Percentiles rank a stretch among this genome's conserved stretches.
These are phyloP conservation scores for Chrysopilus asiliformis DNA, from an alignment of 2,888 invertebrate species.

Conservation along the genomic window DNA sequence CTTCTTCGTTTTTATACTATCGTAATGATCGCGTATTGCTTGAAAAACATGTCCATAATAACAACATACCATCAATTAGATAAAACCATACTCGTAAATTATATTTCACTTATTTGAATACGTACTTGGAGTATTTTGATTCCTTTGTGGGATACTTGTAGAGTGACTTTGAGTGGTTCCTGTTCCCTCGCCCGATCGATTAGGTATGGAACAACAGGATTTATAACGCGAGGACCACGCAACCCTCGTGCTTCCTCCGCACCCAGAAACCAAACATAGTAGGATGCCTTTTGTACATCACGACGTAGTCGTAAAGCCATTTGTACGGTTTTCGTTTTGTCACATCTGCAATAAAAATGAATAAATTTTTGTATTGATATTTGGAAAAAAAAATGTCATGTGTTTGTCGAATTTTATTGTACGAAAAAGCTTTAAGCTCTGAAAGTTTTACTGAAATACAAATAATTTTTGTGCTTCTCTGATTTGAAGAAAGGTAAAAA, in stretches of 20 bases:
- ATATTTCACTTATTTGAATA: not conserved
- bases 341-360: slow-evolving; percentile 14
- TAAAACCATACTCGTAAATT: too few species aligned
- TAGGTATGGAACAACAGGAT: slow-evolving; percentile 72
- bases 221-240: slow-evolving; percentile 70
- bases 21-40: too few species aligned
- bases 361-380: not conserved
- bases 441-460: slow-evolving; percentile 3
- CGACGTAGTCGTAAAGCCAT: slow-evolving; percentile 72
- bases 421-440: slow-evolving; percentile 6
- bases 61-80: too few species aligned
- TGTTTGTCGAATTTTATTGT: not conserved
- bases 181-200: slow-evolving; percentile 73
- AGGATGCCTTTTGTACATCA: slow-evolving; percentile 81
- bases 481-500: too few species aligned
- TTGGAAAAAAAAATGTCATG: not conserved
- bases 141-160: slow-evolving; percentile 85
- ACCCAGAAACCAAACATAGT: slow-evolving; percentile 89
- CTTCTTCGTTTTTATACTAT: too few species aligned
- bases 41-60: too few species aligned
- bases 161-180: slow-evolving; percentile 80
- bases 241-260: slow-evolving; percentile 88
- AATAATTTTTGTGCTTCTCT: too few species aligned
- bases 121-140: slow-evolving; percentile 79
- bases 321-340: slow-evolving; percentile 14